Evolutionary conservation across 2,113 vertebrate genomes (phyloP), one percentile per base, ranked within the genome.

Genomic region (Oxyruncus cristatus): DNA sequence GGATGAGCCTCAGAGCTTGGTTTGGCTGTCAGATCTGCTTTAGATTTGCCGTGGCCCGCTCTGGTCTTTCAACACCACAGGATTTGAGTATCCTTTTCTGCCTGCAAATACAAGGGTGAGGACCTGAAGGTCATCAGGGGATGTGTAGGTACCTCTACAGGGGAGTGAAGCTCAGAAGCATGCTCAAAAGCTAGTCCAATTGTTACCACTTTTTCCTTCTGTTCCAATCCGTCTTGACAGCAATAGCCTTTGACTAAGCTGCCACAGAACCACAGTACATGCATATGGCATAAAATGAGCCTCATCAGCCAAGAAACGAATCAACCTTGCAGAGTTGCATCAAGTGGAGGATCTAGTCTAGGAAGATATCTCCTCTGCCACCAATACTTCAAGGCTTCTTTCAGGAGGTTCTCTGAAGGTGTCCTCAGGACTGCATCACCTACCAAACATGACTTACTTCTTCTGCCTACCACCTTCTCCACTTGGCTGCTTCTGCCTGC

Each of bases 211-310:
- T 71, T 49, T 56, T 74, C 71, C 28, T 72, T 61, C 33, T 35
- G 33, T 79, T 93, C 53, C 46, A 59, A 67, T 28, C 42, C 71
- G 10, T 37, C 35, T 35, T 47, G 23, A 50, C 33, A 71, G 35
- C 44, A 77, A 10, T 37, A 53, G 11, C 15, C 16, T 42, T 71
- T 78, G 65, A 35, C 37, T 65, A 46, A 82, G 18, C 39, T 63
- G 39, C 35, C 35, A 61, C 4, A 75, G 30, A 90, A 33, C 41
- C 23, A 73, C 49, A 61, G 13, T 19, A 49, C 0, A 0, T 42
- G 6, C 15, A n/a, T 8, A 5, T 37, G 72, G 18, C n/a, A 47
- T 33, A 83, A 92, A 86, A 75, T 13, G 12, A 78, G 5, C n/a
- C 28, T 67, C 12, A 46, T 37, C 47, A 62, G n/a, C 28, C 14